These are phyloP conservation scores for Pionites leucogaster DNA, from an alignment of 2,113 vertebrate genomes.

Conservation along the genomic window DNA sequence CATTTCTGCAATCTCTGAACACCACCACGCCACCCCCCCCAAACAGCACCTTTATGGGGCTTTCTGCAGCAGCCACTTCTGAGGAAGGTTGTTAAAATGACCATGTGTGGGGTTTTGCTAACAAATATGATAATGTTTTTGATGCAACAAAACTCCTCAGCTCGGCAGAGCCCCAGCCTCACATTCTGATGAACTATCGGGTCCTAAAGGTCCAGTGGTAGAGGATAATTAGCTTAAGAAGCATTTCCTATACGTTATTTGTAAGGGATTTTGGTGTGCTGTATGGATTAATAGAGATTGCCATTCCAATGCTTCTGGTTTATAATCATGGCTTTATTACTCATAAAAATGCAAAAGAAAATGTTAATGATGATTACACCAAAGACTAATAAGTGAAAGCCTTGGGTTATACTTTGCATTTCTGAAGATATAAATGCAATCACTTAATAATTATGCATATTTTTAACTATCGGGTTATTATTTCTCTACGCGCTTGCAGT, in stretches of 20 bases:
- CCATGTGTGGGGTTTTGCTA: background rate
- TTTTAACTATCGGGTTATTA: slow-evolving; percentile 68
- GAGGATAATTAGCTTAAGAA: background rate
- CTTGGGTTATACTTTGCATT: slow-evolving; percentile 69
- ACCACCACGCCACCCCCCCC: accelerated
- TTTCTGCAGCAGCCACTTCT: accelerated
- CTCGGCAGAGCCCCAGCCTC: background rate
- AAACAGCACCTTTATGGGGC: accelerated
- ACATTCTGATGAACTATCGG: accelerated
- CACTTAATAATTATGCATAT: slow-evolving; percentile 75
- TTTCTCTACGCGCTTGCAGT: slow-evolving; percentile 66
- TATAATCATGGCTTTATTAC: slow-evolving; percentile 48
- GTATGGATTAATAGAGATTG: slow-evolving; percentile 17
- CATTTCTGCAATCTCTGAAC: background rate
- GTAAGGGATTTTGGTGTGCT: background rate
- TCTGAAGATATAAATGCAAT: slow-evolving; percentile 71
- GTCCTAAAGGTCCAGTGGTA: background rate
- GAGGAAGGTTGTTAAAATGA: accelerated
- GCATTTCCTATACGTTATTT: background rate
- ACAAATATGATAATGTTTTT: background rate
- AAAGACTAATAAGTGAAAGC: slow-evolving; percentile 75
- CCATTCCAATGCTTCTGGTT: background rate
- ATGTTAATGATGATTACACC: slow-evolving; percentile 78
- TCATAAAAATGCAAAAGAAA: slow-evolving; percentile 72
- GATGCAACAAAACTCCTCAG: accelerated